Conservation (phyloP, 2,888 invertebrate species). For the Eurytoma californica region DNA sequence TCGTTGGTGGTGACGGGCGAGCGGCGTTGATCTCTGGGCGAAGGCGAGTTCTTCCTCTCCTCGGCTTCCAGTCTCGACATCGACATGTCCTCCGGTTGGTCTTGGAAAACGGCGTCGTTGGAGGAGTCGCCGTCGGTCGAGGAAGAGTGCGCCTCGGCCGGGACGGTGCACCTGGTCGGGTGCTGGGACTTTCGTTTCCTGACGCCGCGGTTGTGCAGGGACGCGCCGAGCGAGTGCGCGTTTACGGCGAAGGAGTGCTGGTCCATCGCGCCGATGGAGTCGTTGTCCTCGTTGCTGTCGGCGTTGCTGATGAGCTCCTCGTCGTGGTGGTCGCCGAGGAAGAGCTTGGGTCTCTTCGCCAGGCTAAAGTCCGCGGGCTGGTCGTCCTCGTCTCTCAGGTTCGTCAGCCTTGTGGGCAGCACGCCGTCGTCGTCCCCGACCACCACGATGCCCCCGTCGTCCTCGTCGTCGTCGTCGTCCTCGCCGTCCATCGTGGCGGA, state of each 20-base stretch:
- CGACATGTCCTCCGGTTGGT: conserved; percentile 74
- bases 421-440: conserved; percentile 71
- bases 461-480: conserved; percentile 76
- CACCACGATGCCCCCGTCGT: conserved; percentile 74
- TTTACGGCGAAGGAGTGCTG: conserved; percentile 66
- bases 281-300: conserved; percentile 80
- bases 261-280: conserved; percentile 69
- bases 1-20: conserved; percentile 56
- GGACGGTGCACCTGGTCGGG: conserved; percentile 87
- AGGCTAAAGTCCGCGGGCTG: conserved; percentile 84
- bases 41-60: conserved; percentile 65
- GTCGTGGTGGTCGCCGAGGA: conserved; percentile 76
- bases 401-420: conserved; percentile 20
- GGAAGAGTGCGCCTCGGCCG: conserved; percentile 76
- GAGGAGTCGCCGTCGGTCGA: conserved; percentile 81
- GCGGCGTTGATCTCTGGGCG: conserved; percentile 58
- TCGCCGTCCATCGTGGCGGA: conserved; percentile 75
- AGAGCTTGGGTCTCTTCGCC: conserved; percentile 80
- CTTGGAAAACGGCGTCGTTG: conserved; percentile 76
- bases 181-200: conserved; percentile 93
- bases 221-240: conserved; percentile 64
- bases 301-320: conserved; percentile 79
- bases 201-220: conserved; percentile 70
- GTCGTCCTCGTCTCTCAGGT: conserved; percentile 73
- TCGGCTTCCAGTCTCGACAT: conserved; percentile 72